A percentile compares a stretch with the other conserved stretches of the same genome.
Evolutionary conservation across 2,888 invertebrate genomes (phyloP).

Genomic region (Cataglyphis rosenhaueri): DNA sequence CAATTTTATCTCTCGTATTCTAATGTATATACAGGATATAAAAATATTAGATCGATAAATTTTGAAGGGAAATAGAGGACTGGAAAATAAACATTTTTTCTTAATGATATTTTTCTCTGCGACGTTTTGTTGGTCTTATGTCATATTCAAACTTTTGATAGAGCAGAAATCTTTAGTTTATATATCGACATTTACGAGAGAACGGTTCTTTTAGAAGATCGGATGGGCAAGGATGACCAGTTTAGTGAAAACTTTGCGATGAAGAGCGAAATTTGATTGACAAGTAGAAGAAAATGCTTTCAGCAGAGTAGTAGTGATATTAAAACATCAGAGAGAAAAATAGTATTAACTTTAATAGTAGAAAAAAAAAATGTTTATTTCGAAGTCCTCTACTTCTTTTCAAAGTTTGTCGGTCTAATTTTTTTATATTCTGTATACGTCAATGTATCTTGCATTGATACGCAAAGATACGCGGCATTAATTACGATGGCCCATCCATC

Average conservation of each 20-base stretch:
- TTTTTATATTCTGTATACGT: too few species aligned
- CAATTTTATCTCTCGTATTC: neutral
- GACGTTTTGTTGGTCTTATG: neutral
- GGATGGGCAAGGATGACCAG: neutral
- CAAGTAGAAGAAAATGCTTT: neutral
- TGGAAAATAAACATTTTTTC: neutral
- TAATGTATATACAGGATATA: too few species aligned
- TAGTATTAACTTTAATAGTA: too few species aligned
- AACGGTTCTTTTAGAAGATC: neutral
- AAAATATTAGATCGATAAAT: too few species aligned
- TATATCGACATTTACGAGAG: neutral
- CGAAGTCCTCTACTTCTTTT: too few species aligned
- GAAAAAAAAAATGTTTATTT: too few species aligned
- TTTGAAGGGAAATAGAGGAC: neutral
- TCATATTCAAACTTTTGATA: neutral
- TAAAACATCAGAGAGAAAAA: too few species aligned
- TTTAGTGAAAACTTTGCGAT: neutral
- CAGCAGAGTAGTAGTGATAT: too few species aligned
- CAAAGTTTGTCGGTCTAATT: too few species aligned
- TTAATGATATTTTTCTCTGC: neutral
- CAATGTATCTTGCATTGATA: neutral
- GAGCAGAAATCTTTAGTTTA: neutral
- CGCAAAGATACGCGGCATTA: slow-evolving; percentile 2
- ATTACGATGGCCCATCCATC: neutral
- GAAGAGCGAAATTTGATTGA: neutral